Evolutionary conservation across 2,888 invertebrate genomes (phyloP), one percentile per base, ranked within the genome.

Genomic region (Dioctria linearis): DNA sequence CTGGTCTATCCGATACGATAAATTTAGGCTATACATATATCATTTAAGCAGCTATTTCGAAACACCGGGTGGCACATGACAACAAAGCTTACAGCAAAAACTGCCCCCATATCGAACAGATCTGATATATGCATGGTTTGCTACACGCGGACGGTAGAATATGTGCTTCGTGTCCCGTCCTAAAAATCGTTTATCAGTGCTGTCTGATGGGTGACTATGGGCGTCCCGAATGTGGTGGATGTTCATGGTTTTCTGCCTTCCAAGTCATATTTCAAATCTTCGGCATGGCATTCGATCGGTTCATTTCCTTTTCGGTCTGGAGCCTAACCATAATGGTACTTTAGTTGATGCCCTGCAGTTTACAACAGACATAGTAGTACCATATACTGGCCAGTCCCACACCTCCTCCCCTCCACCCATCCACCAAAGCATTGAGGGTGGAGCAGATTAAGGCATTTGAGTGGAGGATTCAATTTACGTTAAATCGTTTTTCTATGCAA

Each of bases 401-500:
- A 25, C 25, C 25, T 25, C 2, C 25, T 1, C 25, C 25, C 2
- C 25, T 25, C 25, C 2, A 25, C 0, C 25, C 25, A 1, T 46
- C 25, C 61, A 46, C 63, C 76, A 76, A 25, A 61, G 49, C 49
- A 80, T 3, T 63, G 54, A 59, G 79, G 71, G 73, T 75, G 66
- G 59, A 81, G 13, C 79, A 76, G 81, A 81, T 79, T 75, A 79
- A 79, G 80, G 81, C 71, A 78, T 81, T 78, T 43, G 40, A 46
- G 40, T 57, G 46, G 78, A 80, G 78, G 78, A 82, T 82, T 82
- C 82, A 82, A 82, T 82, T 82, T 82, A 82, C 80, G 73, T 82
- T 80, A 82, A 82, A 82, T 82, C 82, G 80, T 63, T 80, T 82
- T 82, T 82, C 78, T 80, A 82, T 82, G 80, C 82, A 82, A 82